A percentile compares a stretch with the other conserved stretches of the same genome.
Evolutionary conservation across 2,888 invertebrate genomes (phyloP).

Genomic region (Brachyopa scutellaris): DNA sequence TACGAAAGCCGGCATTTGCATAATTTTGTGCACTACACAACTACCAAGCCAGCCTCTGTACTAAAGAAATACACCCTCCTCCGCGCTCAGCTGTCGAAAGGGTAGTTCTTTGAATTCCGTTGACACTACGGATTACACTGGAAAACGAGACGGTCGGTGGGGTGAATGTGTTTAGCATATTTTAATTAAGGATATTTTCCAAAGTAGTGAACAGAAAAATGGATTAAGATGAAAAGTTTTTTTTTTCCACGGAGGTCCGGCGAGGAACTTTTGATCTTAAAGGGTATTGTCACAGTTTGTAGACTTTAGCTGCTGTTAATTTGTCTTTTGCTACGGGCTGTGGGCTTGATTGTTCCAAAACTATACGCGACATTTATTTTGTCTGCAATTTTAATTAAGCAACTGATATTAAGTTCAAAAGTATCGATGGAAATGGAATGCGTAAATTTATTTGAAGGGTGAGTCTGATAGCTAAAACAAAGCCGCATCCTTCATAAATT

Average conservation of each 20-base stretch:
- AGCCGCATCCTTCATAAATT: too few relatives aligned
- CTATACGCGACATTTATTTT: too few relatives aligned
- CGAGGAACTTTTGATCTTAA: conserved; percentile 9
- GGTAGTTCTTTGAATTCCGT: conserved; percentile 63
- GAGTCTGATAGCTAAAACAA: too few relatives aligned
- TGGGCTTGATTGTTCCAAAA: too few relatives aligned
- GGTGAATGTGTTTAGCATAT: conserved; percentile 67
- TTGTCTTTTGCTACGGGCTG: background rate
- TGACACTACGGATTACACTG: conserved; percentile 69
- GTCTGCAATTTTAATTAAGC: too few relatives aligned
- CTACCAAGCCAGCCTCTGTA: conserved; percentile 35
- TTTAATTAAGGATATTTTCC: conserved; percentile 72
- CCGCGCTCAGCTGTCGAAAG: background rate
- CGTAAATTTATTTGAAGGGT: too few relatives aligned
- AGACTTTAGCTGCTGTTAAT: conserved; percentile 1
- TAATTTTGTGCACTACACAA: conserved; percentile 70
- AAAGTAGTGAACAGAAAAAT: conserved; percentile 69
- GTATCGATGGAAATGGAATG: too few relatives aligned
- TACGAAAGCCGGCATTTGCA: conserved; percentile 70
- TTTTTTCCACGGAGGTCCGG: conserved; percentile 14
- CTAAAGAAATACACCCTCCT: conserved; percentile 29
- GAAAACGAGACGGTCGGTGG: conserved; percentile 48
- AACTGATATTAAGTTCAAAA: too few relatives aligned
- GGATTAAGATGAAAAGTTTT: conserved; percentile 61
- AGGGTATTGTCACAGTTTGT: background rate